Conservation (phyloP, 2,797 vertebrate species). For the Cryptoprocta ferox region DNA sequence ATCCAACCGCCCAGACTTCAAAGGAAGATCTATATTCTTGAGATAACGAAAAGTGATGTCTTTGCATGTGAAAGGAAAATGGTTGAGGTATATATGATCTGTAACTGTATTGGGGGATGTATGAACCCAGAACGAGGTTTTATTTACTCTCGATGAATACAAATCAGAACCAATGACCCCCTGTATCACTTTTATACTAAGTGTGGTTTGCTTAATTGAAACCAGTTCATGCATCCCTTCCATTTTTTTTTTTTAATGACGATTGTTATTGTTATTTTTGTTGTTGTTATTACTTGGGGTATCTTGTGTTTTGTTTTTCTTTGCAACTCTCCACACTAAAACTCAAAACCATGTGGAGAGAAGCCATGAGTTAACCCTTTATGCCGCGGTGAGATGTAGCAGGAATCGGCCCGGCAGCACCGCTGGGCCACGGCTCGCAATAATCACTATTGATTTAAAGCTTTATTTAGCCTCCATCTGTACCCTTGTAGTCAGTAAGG, state of each 20-base stretch:
- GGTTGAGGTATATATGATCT: slow-evolving; percentile 80
- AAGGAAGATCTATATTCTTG: slow-evolving; percentile 72
- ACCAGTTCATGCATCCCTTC: slow-evolving; percentile 81
- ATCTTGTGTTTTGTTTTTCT: slow-evolving; percentile 74
- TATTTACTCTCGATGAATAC: slow-evolving; percentile 67
- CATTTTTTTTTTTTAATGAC: slow-evolving; percentile 71
- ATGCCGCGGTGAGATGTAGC: slow-evolving; percentile 89
- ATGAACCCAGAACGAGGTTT: slow-evolving; percentile 74
- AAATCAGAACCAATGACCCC: slow-evolving; percentile 80
- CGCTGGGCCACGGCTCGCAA: slow-evolving; percentile 90
- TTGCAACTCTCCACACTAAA: slow-evolving; percentile 87
- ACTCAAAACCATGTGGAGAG: slow-evolving; percentile 88
- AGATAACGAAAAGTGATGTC: slow-evolving; percentile 49
- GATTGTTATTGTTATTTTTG: slow-evolving; percentile 78
- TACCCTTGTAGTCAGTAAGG: slow-evolving; percentile 89
- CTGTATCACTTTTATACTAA: slow-evolving; percentile 60
- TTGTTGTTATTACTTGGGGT: slow-evolving; percentile 74
- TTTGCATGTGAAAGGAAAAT: slow-evolving; percentile 76
- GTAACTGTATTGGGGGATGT: slow-evolving; percentile 76
- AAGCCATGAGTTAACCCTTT: slow-evolving; percentile 92
- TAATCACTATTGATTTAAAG: slow-evolving; percentile 95
- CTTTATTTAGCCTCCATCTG: slow-evolving; percentile 95
- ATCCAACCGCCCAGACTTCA: slow-evolving; percentile 75
- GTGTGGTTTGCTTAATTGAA: slow-evolving; percentile 81
- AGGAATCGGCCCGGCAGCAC: slow-evolving; percentile 82